phyloP scores from a whole-genome alignment of 2,113 vertebrate species.

The Tiliqua scincoides region DNA sequence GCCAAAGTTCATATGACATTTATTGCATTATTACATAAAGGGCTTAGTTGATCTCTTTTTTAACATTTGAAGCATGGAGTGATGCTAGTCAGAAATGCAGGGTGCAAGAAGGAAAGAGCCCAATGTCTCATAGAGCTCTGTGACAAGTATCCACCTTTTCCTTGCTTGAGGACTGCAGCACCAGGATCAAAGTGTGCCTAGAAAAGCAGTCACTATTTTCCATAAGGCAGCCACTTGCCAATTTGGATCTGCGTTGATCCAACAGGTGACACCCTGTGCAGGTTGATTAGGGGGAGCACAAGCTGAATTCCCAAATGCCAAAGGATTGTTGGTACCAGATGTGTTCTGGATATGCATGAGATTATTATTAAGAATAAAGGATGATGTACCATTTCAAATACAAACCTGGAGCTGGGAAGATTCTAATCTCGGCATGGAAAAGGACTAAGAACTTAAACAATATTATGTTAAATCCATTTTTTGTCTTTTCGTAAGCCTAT shows the following conservation, averaged over 20 bases:
- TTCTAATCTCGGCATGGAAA: background rate
- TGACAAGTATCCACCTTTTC: background rate
- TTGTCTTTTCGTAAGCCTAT: slow-evolving; percentile 3
- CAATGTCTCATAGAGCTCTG: background rate
- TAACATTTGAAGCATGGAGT: too few relatives aligned
- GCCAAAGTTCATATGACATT: too few relatives aligned
- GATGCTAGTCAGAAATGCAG: too few relatives aligned
- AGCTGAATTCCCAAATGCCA: background rate
- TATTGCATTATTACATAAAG: background rate
- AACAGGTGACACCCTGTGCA: background rate
- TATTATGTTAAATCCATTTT: slow-evolving; percentile 1
- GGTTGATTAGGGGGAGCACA: background rate
- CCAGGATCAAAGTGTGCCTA: background rate
- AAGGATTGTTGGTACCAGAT: background rate
- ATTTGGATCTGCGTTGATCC: background rate
- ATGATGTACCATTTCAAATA: background rate
- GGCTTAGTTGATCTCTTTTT: too few relatives aligned
- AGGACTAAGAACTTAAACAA: background rate
- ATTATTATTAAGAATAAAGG: background rate
- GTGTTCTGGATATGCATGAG: background rate
- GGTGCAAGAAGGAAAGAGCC: too few relatives aligned
- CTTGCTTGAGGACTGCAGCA: background rate
- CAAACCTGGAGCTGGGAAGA: background rate
- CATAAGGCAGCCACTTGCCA: background rate
- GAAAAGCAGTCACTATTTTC: background rate